A percentile compares a stretch with the other conserved stretches of the same genome.
Evolutionary conservation across 2,113 vertebrate species (phyloP).

Genomic region (Lutjanus erythropterus): DNA sequence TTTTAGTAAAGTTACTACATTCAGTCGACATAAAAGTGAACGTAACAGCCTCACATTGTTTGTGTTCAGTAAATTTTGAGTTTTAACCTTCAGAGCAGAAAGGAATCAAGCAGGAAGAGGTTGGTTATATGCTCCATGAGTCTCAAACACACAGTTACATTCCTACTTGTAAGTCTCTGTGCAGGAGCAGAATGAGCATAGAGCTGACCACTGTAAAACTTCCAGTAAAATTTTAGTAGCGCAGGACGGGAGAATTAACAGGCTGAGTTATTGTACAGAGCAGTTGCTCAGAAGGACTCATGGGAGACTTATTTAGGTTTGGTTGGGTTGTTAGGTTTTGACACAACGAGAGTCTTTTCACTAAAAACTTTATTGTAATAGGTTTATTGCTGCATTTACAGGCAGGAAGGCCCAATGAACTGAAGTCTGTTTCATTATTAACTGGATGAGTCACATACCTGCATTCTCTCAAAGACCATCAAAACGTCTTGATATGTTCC

Average conservation of each 20-base stretch:
- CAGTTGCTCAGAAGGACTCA: constrained; percentile 1
- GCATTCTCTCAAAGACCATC: constrained; percentile 30
- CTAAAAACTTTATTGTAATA: not conserved
- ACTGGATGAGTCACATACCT: constrained; percentile 32
- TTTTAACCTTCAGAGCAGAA: not conserved
- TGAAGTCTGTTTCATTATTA: constrained; percentile 23
- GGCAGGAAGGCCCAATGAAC: constrained; percentile 7
- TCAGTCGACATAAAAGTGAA: too few species aligned
- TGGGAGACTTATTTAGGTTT: constrained; percentile 10
- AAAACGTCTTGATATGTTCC: constrained; percentile 18
- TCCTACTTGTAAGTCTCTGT: not conserved
- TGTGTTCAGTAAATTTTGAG: not conserved
- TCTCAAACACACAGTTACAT: not conserved
- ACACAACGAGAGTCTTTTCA: not conserved
- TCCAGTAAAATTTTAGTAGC: not conserved
- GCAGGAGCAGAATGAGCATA: not conserved
- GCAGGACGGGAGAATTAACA: not conserved
- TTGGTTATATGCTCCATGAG: not conserved
- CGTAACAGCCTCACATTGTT: not conserved
- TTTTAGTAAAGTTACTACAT: too few species aligned
- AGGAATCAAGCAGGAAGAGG: not conserved
- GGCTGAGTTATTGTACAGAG: constrained; percentile 21
- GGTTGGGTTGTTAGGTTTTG: constrained; percentile 3
- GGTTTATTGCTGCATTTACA: constrained; percentile 11
- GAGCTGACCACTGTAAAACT: not conserved